phyloP scores from a whole-genome alignment of 2,797 vertebrate genomes.

The Hydrolagus colliei region DNA sequence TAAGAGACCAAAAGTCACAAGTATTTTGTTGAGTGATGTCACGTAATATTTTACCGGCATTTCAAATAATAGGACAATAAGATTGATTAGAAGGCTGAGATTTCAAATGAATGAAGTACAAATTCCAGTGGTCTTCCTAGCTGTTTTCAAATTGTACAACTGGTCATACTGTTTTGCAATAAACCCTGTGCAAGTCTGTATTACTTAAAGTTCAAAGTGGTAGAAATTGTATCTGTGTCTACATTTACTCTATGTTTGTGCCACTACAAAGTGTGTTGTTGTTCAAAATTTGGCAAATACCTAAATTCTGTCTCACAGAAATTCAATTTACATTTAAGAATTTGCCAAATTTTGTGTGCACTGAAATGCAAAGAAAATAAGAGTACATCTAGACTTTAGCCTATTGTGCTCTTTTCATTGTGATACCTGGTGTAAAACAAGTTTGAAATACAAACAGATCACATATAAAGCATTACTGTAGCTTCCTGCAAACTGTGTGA shows the following conservation, averaged over 20 bases:
- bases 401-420: too few relatives aligned
- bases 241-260: too few relatives aligned
- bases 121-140: background rate
- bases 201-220: background rate
- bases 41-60: background rate
- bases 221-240: background rate
- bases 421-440: background rate
- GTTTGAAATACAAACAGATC: background rate
- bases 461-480: background rate
- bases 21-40: background rate
- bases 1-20: background rate
- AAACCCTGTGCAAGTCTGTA: background rate
- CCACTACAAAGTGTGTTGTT: too few relatives aligned
- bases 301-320: too few relatives aligned
- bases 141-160: background rate
- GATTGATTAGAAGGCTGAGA: background rate
- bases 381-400: too few relatives aligned
- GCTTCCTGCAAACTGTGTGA: background rate
- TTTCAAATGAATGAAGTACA: background rate
- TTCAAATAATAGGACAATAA: background rate
- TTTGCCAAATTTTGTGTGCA: too few relatives aligned
- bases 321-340: too few relatives aligned
- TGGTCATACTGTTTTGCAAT: background rate
- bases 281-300: too few relatives aligned
- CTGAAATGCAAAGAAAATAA: too few relatives aligned